These are phyloP conservation scores for Nomada goodeniana DNA, from an alignment of 2,888 invertebrate species.

Conservation along the genomic window DNA sequence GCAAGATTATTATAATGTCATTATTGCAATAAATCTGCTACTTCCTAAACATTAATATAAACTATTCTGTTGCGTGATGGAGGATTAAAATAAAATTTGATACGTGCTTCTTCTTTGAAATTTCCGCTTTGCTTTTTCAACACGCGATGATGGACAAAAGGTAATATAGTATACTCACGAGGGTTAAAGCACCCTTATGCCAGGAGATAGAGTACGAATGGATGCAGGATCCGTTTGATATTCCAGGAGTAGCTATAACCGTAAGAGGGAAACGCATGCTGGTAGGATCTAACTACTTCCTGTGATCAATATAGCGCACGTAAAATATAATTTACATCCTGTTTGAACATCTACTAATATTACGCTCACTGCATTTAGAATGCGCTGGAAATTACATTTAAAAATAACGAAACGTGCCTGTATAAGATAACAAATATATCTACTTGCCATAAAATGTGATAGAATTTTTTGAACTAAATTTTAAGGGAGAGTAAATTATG, in stretches of 20 bases:
- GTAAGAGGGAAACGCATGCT: slow-evolving; percentile 46
- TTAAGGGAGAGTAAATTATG: neutral
- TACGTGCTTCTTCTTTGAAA: neutral
- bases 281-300: slow-evolving; percentile 34
- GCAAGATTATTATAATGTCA: no score
- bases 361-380: neutral
- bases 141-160: slow-evolving; percentile 9
- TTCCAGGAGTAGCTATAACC: slow-evolving; percentile 24
- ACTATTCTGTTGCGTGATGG: no score
- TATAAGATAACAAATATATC: no score
- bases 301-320: slow-evolving; percentile 25
- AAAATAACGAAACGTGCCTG: no score
- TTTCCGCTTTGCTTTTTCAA: neutral
- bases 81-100: neutral
- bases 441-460: no score
- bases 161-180: slow-evolving; percentile 28
- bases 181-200: slow-evolving; percentile 15
- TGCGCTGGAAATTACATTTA: no score
- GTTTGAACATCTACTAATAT: neutral
- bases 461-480: neutral
- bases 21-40: no score
- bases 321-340: slow-evolving; percentile 12
- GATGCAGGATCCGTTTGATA: slow-evolving; percentile 34
- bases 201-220: slow-evolving; percentile 34
- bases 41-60: no score